A percentile compares a stretch with the other conserved stretches of the same genome.
Evolutionary conservation across 2,113 vertebrate genomes (phyloP).

Genomic region (Phainopepla nitens): DNA sequence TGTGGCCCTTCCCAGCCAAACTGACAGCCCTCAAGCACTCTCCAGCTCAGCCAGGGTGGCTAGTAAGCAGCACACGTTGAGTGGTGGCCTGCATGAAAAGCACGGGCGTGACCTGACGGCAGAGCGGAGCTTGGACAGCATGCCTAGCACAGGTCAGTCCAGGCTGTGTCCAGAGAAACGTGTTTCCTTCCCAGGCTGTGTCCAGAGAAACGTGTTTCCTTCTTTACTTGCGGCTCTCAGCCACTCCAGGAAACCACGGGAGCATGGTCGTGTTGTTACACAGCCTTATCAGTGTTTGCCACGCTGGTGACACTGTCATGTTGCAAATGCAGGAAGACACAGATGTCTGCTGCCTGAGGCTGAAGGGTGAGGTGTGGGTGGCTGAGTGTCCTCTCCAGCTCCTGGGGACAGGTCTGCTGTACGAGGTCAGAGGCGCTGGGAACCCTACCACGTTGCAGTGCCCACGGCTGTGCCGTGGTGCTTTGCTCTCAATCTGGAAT

Average conservation of each 20-base stretch:
- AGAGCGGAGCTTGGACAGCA: not conserved
- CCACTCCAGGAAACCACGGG: not conserved
- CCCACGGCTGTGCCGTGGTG: fast-evolving
- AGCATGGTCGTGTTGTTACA: not conserved
- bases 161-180: not conserved
- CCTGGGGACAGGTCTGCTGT: not conserved
- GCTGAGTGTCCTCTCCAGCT: not conserved
- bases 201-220: not conserved
- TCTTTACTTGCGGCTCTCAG: not conserved
- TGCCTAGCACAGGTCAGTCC: not conserved
- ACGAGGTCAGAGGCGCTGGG: not conserved
- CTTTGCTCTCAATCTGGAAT: not conserved
- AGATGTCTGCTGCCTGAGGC: not conserved
- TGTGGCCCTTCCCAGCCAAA: not conserved
- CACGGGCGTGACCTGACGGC: fast-evolving
- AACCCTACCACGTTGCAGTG: not conserved
- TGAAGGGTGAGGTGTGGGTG: not conserved
- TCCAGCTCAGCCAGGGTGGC: not conserved
- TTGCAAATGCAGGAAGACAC: not conserved
- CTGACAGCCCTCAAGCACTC: not conserved
- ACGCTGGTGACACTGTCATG: not conserved
- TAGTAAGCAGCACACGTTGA: fast-evolving
- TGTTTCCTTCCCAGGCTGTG: not conserved
- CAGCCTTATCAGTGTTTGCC: not conserved
- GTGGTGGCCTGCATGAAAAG: not conserved